These are phyloP conservation scores for Macrosiphum euphorbiae DNA, from an alignment of 2,888 invertebrate genomes.

Conservation along the genomic window DNA sequence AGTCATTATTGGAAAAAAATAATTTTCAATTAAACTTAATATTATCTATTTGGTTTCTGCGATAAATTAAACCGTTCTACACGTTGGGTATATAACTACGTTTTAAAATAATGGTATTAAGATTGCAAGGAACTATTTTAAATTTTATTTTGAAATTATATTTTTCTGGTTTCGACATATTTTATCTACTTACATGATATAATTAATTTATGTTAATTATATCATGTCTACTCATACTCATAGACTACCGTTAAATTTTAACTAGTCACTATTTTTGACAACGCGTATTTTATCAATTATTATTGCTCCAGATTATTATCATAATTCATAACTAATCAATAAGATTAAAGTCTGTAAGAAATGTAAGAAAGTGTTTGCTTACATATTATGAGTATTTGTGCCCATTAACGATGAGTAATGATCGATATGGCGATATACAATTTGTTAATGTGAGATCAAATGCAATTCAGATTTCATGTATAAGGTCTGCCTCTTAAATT, in stretches of 20 bases:
- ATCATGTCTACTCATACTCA: too few species aligned
- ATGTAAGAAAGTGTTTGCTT: neutral
- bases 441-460: neutral
- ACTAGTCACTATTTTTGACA: neutral
- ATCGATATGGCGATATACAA: neutral
- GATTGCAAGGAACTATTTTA: neutral
- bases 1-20: neutral
- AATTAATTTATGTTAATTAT: too few species aligned
- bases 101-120: neutral
- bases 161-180: neutral
- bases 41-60: neutral
- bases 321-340: neutral
- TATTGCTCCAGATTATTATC: neutral
- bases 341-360: neutral
- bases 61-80: neutral
- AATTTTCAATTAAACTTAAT: neutral
- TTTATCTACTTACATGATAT: neutral
- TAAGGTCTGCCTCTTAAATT: neutral
- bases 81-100: neutral
- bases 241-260: neutral
- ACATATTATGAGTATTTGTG: neutral
- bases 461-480: neutral
- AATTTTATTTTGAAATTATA: neutral
- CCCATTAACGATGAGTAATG: neutral
- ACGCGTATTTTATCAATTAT: neutral